Conservation (phyloP, 2,797 vertebrate genomes). For the Rhinogobio ventralis region DNA sequence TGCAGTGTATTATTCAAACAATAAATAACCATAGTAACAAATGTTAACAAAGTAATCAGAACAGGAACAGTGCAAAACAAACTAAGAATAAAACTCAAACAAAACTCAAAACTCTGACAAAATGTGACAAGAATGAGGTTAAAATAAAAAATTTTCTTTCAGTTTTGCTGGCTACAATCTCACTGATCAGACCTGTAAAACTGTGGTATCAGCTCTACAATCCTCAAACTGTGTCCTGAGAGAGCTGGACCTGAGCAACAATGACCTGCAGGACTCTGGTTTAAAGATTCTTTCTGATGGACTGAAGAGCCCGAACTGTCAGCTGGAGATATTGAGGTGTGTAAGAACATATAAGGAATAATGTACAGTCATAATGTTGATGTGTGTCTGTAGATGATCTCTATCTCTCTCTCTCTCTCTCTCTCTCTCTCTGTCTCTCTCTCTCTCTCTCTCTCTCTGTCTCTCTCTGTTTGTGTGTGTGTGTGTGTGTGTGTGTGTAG, state of each 20-base stretch:
- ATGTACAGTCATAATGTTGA: no score
- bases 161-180: background rate
- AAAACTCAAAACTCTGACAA: no score
- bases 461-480: no score
- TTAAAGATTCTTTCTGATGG: background rate
- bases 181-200: background rate
- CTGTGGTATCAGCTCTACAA: background rate
- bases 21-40: no score
- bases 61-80: no score
- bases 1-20: no score
- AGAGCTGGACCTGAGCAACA: background rate
- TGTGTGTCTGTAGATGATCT: no score
- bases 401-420: no score
- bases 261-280: background rate
- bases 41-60: no score
- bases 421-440: background rate
- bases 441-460: background rate
- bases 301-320: background rate
- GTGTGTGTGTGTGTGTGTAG: background rate
- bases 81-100: no score
- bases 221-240: background rate
- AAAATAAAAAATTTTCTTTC: background rate
- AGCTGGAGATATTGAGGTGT: background rate
- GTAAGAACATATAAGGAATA: background rate
- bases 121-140: no score